Base-by-base conservation (phyloP, 2,797 vertebrate genomes). In the Rhinoraja longicauda region DNA sequence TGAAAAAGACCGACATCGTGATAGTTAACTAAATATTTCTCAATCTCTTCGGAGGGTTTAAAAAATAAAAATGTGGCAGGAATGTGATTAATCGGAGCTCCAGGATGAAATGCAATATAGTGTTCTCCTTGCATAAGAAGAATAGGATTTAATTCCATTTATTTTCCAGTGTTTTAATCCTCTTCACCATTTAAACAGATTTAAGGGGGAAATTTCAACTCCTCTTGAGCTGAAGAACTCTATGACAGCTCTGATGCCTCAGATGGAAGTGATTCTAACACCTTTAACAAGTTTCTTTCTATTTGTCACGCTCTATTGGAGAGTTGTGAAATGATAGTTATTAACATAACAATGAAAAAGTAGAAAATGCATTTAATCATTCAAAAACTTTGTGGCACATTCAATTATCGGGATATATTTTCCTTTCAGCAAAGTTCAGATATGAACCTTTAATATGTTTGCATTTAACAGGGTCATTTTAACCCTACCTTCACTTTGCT, bases 261-360 rank as follows among this genome's bases (percentile, higher is more conserved):
- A 81, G 78, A 26, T 53, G 39, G 78, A 24, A 6, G 19, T 53
- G 39, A 24, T 26, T 45, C 1, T 81, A 53, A 53, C 8, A 10
- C 78, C 21, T 81, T 53, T 53, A 45, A 53, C 78, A 81, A 36
- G 12, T 77, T 81, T 53, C 39, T 21, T 53, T 81, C 19, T 81
- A 81, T 81, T 81, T 10, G 78, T 21, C 45, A 53, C 12, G 39
- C 78, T 77, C 39, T 53, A 21, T 39, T 81, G 78, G 24, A 81
- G 24, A 53, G 78, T 21, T 53, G 78, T 81, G 78, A 81, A 81
- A 39, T 81, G 78, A 81, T 53, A 21, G 39, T 53, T 26, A 81
- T 81, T 81, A 81, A 45, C 39, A 77, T 77, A 81, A 81, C 78
- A 81, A 81, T 81, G 19, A 39, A 53, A 45, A 21, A 81, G 78